phyloP scores from a whole-genome alignment of 2,888 invertebrate species.

The Cosmia pyralina region DNA sequence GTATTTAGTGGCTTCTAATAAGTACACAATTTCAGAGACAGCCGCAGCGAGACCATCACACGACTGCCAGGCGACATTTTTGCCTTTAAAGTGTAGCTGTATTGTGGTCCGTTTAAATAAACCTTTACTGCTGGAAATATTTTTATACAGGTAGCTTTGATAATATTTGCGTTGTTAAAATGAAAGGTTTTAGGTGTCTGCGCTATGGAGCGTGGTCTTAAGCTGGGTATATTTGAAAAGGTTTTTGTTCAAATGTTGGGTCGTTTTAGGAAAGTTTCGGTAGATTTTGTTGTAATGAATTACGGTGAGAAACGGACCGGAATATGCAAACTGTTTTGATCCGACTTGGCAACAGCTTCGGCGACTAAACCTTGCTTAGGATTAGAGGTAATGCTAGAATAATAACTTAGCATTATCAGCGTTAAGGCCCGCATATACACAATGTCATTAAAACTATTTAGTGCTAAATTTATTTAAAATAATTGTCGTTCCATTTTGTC shows the following conservation, averaged over 20 bases:
- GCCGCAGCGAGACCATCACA: background rate
- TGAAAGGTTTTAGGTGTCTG: slow-evolving; percentile 37
- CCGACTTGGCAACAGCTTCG: slow-evolving; percentile 40
- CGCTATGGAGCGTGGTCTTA: slow-evolving; percentile 7
- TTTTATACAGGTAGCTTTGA: slow-evolving; percentile 15
- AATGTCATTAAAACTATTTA: background rate
- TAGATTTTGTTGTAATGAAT: slow-evolving; percentile 42
- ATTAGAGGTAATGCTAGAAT: slow-evolving; percentile 25
- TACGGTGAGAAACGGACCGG: slow-evolving; percentile 5
- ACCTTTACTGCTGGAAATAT: slow-evolving; percentile 18
- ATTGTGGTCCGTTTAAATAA: background rate
- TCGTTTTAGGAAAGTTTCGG: slow-evolving; percentile 25
- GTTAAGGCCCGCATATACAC: background rate
- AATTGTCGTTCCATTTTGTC: too few relatives aligned
- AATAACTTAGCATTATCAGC: slow-evolving; percentile 12
- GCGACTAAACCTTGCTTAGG: slow-evolving; percentile 7
- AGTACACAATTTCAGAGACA: background rate
- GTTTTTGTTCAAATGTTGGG: slow-evolving; percentile 25
- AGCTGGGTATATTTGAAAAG: slow-evolving; percentile 38
- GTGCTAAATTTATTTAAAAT: background rate
- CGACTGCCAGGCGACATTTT: background rate
- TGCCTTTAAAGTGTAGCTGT: too few relatives aligned
- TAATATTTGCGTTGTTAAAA: slow-evolving; percentile 32
- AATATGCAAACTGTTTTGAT: slow-evolving; percentile 41
- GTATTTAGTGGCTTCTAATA: background rate